These are phyloP conservation scores for Ceyx cyanopectus DNA, from an alignment of 2,113 vertebrate genomes.

Conservation along the genomic window DNA sequence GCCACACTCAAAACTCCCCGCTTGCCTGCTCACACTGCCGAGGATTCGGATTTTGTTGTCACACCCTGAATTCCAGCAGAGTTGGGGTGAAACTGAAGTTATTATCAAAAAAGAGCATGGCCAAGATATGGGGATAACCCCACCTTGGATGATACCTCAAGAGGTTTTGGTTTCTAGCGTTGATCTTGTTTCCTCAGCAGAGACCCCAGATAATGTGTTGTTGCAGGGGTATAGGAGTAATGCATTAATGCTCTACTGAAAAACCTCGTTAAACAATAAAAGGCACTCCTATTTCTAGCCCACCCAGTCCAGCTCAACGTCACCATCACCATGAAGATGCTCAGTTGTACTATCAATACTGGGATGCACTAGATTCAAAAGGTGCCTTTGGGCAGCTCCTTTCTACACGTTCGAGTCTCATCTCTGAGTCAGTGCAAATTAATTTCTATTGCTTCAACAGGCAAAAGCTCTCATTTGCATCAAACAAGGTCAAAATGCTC, in stretches of 20 bases:
- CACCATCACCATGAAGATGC: background rate
- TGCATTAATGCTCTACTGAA: background rate
- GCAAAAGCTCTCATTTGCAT: background rate
- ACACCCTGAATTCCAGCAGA: fast-evolving
- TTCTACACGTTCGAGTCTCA: background rate
- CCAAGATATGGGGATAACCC: background rate
- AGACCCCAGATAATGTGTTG: background rate
- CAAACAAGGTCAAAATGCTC: background rate
- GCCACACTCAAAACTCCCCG: background rate
- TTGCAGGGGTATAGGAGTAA: background rate
- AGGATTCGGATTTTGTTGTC: too few relatives aligned
- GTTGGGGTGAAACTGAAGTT: background rate
- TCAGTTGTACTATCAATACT: background rate
- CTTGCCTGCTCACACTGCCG: background rate
- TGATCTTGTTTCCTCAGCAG: background rate
- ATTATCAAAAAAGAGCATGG: background rate
- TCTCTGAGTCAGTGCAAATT: background rate
- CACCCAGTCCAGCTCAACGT: background rate
- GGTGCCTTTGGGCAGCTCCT: background rate
- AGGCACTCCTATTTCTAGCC: background rate
- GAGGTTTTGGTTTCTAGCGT: background rate
- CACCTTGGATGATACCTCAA: background rate
- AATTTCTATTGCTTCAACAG: background rate
- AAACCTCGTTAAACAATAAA: background rate
- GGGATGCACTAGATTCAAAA: background rate